Evolutionary conservation across 2,797 vertebrate genomes (phyloP).

Genomic region (Lepilemur septentrionalis): DNA sequence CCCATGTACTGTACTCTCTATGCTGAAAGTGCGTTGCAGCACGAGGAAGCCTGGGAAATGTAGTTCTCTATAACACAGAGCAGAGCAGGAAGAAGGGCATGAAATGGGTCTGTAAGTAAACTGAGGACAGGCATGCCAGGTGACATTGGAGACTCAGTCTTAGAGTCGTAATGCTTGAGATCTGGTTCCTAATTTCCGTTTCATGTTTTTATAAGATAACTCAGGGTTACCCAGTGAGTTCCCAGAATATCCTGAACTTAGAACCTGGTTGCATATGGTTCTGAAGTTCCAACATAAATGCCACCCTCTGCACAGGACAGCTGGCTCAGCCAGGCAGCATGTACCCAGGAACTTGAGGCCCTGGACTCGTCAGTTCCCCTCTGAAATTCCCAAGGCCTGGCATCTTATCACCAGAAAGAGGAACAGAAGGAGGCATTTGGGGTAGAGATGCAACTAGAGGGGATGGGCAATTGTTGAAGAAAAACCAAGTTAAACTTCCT

Average conservation of each 20-base stretch:
- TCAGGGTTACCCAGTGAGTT: neutral
- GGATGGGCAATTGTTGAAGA: neutral
- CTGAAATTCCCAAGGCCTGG: neutral
- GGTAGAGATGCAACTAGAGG: neutral
- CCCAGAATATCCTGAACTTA: conserved; percentile 11
- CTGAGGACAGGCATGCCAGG: neutral
- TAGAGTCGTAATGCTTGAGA: neutral
- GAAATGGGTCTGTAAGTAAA: neutral
- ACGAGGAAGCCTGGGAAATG: neutral
- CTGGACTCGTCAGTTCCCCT: neutral
- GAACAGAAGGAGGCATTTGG: neutral
- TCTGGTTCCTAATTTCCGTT: neutral
- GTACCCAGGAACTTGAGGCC: neutral
- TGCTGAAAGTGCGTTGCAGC: neutral
- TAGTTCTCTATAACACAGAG: neutral
- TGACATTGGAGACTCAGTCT: neutral
- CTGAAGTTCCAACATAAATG: neutral
- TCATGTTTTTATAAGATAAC: neutral
- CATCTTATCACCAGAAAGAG: neutral
- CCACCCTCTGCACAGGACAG: neutral
- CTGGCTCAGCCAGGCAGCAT: neutral
- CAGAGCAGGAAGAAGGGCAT: neutral
- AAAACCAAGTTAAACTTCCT: neutral
- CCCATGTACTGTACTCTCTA: neutral
- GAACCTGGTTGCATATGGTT: neutral